Percentiles rank a stretch among this genome's conserved stretches.
Conservation (phyloP, 2,113 vertebrate genomes). For the Pachycephala philippinensis region DNA sequence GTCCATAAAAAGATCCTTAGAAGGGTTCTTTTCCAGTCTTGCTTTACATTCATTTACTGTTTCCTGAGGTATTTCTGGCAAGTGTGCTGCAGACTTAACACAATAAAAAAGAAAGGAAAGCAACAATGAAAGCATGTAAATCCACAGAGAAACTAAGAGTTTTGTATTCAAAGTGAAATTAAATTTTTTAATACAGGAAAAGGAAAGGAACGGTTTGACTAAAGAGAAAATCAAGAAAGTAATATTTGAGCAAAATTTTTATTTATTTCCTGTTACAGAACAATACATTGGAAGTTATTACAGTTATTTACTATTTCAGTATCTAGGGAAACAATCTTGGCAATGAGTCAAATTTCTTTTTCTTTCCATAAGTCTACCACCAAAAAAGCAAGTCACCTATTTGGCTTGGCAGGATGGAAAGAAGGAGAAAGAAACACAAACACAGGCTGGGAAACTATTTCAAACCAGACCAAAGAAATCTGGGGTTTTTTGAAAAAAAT, state of each 20-base stretch:
- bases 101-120: background rate
- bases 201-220: background rate
- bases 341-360: background rate
- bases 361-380: background rate
- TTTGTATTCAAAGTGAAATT: background rate
- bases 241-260: background rate
- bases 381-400: background rate
- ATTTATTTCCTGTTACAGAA: background rate
- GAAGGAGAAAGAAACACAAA: background rate
- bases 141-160: background rate
- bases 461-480: background rate
- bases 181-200: background rate
- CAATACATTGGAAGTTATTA: background rate
- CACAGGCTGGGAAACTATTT: background rate
- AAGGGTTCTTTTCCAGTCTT: constrained; percentile 79
- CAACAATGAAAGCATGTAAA: background rate
- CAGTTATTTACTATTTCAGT: background rate
- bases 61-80: constrained; percentile 81
- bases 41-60: constrained; percentile 76
- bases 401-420: background rate
- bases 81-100: constrained; percentile 70
- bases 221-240: background rate
- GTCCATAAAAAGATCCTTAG: constrained; percentile 85
- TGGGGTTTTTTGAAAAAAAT: background rate
- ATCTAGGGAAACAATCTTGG: background rate